Evolutionary conservation across 2,888 invertebrate genomes (phyloP).

Genomic region (Allophyes oxyacanthae): DNA sequence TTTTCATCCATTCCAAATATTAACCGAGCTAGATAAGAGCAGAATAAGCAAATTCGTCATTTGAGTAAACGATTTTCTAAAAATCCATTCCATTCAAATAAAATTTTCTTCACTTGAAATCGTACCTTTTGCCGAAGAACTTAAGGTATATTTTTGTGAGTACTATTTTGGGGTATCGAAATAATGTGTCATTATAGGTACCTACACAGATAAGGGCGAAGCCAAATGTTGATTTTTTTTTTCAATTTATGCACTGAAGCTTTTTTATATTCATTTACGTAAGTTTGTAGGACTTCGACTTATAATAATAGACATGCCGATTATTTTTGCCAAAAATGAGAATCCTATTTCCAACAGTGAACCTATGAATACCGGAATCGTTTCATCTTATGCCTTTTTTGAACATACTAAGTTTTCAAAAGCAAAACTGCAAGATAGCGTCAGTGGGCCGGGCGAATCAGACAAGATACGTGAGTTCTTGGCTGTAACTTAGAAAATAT

Average conservation of each 20-base stretch:
- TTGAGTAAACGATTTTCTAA: slow-evolving; percentile 7
- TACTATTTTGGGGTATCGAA: not conserved
- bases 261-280: too few species aligned
- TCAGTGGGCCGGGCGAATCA: too few species aligned
- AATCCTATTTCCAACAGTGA: too few species aligned
- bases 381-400: too few species aligned
- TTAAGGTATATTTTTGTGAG: not conserved
- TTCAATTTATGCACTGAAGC: not conserved
- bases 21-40: slow-evolving; percentile 3
- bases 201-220: not conserved
- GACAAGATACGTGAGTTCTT: too few species aligned
- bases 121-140: not conserved
- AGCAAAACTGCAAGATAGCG: too few species aligned
- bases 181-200: not conserved
- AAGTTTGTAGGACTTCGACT: too few species aligned
- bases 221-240: not conserved
- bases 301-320: too few species aligned
- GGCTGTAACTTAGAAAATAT: too few species aligned
- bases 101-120: not conserved
- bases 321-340: too few species aligned
- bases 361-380: too few species aligned
- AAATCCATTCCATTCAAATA: not conserved
- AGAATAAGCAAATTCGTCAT: slow-evolving; percentile 15
- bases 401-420: too few species aligned
- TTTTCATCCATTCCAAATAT: slow-evolving; percentile 11